Evolutionary conservation across 2,113 vertebrate genomes (phyloP).

Genomic region (Mellivora capensis): DNA sequence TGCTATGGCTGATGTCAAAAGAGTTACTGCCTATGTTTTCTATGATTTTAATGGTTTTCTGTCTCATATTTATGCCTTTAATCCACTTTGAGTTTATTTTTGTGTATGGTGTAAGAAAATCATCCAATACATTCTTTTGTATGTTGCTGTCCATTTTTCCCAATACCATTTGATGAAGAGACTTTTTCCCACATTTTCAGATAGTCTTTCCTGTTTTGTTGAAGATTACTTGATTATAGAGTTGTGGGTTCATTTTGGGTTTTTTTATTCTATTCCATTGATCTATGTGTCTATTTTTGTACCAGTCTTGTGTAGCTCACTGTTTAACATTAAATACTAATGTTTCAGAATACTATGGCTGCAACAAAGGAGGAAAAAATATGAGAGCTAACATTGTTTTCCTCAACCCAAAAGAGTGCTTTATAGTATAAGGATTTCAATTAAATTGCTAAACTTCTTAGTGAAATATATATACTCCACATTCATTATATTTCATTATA

Average conservation of each 20-base stretch:
- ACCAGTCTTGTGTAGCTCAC: not conserved
- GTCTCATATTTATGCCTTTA: not conserved
- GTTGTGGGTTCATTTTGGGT: not conserved
- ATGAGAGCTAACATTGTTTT: not conserved
- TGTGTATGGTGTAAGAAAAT: not conserved
- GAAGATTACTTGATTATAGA: not conserved
- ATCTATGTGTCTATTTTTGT: not conserved
- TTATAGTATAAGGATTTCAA: not conserved
- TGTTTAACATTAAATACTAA: not conserved
- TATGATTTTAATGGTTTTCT: not conserved
- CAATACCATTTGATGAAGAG: not conserved
- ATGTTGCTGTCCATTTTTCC: not conserved
- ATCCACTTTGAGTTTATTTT: not conserved
- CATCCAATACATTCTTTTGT: not conserved
- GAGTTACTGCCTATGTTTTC: not conserved
- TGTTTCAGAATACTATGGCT: not conserved
- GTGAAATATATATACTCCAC: not conserved
- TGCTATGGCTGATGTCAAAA: not conserved
- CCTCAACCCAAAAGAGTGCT: not conserved
- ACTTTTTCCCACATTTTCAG: not conserved
- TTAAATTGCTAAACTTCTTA: constrained; percentile 16
- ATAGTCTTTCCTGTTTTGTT: not conserved
- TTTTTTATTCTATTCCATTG: not conserved
- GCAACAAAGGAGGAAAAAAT: not conserved
- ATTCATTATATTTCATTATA: not conserved